Evolutionary conservation across 2,797 vertebrate genomes (phyloP), one percentile per base, ranked within the genome.

Genomic region (Chiloscyllium punctatum): DNA sequence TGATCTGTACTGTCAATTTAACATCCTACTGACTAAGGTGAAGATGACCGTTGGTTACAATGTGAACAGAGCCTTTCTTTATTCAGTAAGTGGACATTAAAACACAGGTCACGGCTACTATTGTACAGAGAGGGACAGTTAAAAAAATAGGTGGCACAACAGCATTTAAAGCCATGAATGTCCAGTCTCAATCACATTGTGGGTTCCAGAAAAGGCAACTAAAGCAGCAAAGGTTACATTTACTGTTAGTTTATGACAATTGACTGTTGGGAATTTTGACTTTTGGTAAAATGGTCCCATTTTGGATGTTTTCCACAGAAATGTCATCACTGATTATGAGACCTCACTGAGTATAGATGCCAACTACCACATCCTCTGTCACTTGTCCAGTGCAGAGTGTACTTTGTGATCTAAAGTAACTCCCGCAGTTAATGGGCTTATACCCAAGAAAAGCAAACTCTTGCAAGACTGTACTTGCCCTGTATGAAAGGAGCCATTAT

Each of bases 381-480:
- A 57, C 51, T 57, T 90, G 15, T 90, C 51, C 57, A 57, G 27
- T 33, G 30, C 9, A 57, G 53, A 27, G 84, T 53, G 48, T 30
- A 62, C 30, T 57, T 62, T 62, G 30, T 21, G 37, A 30, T 62
- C 27, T 87, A 62, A 30, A 33, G 53, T 62, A 33, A 57, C 53
- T 90, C 53, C 53, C 53, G n/a, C 87, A 62, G 87, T 30, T 62
- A 62, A 57, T 62, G 53, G 53, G 87, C 87, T 90, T 53, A 90
- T 53, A n/a, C 5, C 87, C 87, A 90, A 90, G 87, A 90, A 90
- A 90, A 90, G 87, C 87, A 90, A 53, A n/a, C 87, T 13, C 48
- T 4, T 90, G 25, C 87, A 66, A 90, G 87, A n/a, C 53, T 90
- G 30, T 62, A 90, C 87, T 62, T 90, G 53, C 11, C 87, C 30